Percentiles rank a stretch among this genome's conserved stretches.
Conservation (phyloP, 1,140 invertebrate genomes). For the Trialeurodes vaporariorum region DNA sequence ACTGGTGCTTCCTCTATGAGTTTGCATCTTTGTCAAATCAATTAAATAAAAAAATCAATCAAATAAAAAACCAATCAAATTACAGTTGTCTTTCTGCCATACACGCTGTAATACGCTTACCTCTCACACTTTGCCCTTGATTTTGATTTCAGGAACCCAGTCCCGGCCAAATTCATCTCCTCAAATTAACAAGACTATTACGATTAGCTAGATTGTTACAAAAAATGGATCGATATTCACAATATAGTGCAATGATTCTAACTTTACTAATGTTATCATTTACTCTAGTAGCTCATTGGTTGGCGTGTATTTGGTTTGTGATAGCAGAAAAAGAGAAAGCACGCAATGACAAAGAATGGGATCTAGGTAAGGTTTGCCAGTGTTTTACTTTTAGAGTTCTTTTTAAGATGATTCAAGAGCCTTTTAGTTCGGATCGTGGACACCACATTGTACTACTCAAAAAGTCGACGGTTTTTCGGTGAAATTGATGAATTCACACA, state of each 20-base stretch:
- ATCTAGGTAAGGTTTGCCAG: conserved; percentile 74
- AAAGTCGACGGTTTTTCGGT: no score
- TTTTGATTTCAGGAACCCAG: conserved; percentile 46
- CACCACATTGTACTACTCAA: no score
- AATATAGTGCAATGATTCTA: conserved; percentile 93
- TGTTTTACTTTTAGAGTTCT: no score
- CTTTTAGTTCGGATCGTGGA: no score
- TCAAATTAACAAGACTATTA: conserved; percentile 88
- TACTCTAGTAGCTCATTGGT: conserved; percentile 93
- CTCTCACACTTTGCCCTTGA: no score
- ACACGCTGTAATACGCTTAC: no score
- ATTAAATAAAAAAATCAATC: not conserved
- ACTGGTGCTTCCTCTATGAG: no score
- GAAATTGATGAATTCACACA: no score
- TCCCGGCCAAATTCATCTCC: conserved; percentile 75
- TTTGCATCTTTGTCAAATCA: not conserved
- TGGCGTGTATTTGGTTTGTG: conserved; percentile 98
- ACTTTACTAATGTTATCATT: conserved; percentile 92
- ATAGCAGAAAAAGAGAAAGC: conserved; percentile 83
- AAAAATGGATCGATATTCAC: conserved; percentile 94
- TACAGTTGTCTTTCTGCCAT: not conserved
- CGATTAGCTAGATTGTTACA: conserved; percentile 85
- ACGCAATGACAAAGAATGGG: conserved; percentile 53
- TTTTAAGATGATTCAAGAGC: no score
- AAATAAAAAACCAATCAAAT: not conserved